Base-by-base conservation (phyloP, 2,797 vertebrate species). In the Aulostomus chinensis region DNA sequence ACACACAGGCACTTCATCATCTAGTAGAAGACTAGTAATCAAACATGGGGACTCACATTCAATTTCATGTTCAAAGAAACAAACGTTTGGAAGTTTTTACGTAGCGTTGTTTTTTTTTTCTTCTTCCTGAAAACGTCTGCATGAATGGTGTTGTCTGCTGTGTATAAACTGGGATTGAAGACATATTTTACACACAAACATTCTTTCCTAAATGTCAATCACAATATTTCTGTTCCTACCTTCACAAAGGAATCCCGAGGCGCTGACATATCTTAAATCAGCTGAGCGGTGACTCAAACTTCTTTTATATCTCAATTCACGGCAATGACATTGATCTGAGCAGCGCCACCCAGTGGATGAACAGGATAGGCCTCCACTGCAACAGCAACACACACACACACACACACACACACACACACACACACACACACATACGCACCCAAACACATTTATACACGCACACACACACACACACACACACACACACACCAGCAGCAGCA, bases 261-360 rank as follows among this genome's bases (percentile, higher is more conserved):
- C 37, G 61, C 39, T 37, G 50, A 71, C 48, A 69, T 35, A 43
- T 62, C 75, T 53, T 60, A 53, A 36, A 47, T 58, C 55, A 46
- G 55, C 11, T 40, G 50, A 49, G 28, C 31, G 37, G 14, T 9
- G 60, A 64, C 43, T 43, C 60, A 51, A 65, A 68, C 68, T 67
- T 76, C 73, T 68, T 76, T 58, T 59, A 81, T 68, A 78, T 84
- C 78, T 86, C 85, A 82, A 90, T 74, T 78, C 87, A 87, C 94
- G 94, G 93, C 93, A 95, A 94, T 99, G 97, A 99, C 95, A 97
- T 98, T 99, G 95, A 96, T 98, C 95, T 90, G 89, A 91, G 90
- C 84, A 85, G 91, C 95, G 96, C 95, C 97, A 91, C 91, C 96
- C 91, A 88, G 95, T 95, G 97, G 96, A 34, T 38, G 78, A 58